Base-by-base conservation (phyloP, 2,888 invertebrate genomes). In the Metellina segmentata region DNA sequence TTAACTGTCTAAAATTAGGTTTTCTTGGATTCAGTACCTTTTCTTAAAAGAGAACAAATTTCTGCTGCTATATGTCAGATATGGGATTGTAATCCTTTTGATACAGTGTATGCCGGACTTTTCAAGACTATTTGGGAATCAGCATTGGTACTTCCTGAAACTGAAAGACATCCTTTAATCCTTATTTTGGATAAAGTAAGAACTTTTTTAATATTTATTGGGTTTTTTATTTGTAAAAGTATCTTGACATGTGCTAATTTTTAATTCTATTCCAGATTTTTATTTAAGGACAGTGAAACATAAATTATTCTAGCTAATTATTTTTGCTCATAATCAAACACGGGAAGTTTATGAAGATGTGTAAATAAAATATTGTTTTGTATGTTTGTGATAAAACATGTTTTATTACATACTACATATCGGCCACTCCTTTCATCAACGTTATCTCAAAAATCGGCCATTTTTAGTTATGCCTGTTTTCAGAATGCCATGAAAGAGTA, bases 171-270 rank as follows among this genome's bases (percentile, higher is more conserved):
- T 81, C 94, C 94, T 48, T 92, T 94, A 6, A 93, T 94, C 79
- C 93, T 94, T 7, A 93, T 94, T 71, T 71, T 94, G 11, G 94
- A 94, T 85, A 93, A 93, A 86, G 93, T 93, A 86, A 81, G 34
- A 53, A 19, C 16, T 19, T 53, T 53, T 88, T 79, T 70, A 34
- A 2, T 34, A 34, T 34, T 34, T 34, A 34, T 34, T 34, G 34
- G 34, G 34, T 34, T 34, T 34, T 34, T 11, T 61, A n/a, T 72
- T 72, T 52, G n/a, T 72, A 34, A 34, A 34, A 34, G 34, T 34
- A 34, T 34, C 4, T 74, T 9, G 9, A 7, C 20, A 20, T 20
- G 19, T 5, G 11, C 1, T 49, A n/a, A n/a, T n/a, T n/a, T n/a
- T n/a, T n/a, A n/a, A n/a, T n/a, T n/a, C n/a, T n/a, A n/a, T n/a